phyloP scores from a whole-genome alignment of 23 tunicate genomes.

The Trididemnum clinides region DNA sequence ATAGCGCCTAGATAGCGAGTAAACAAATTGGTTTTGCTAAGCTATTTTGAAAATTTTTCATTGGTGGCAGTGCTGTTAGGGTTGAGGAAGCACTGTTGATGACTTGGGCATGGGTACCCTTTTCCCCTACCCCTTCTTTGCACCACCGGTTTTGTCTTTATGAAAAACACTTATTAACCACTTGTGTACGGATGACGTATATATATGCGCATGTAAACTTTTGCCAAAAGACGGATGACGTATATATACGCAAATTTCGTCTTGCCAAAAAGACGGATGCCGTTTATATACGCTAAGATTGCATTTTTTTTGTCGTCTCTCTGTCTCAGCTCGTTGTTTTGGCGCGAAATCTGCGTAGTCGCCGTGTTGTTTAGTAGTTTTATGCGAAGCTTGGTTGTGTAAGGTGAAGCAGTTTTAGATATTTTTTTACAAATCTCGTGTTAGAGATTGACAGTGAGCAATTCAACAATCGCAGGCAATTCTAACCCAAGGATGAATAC shows the following conservation, averaged over 20 bases:
- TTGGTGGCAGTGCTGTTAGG: too few species aligned
- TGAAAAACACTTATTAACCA: too few species aligned
- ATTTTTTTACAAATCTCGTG: slow-evolving; percentile 26
- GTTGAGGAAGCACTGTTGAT: too few species aligned
- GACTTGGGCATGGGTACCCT: too few species aligned
- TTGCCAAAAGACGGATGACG: neutral
- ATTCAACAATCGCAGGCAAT: slow-evolving; percentile 32
- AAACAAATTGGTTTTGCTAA: too few species aligned
- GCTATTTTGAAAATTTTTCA: too few species aligned
- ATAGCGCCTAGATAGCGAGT: too few species aligned
- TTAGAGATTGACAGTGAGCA: slow-evolving; percentile 34
- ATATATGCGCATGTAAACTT: neutral
- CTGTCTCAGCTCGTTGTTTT: slow-evolving; percentile 10
- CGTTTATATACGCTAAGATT: slow-evolving; percentile 22
- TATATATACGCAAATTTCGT: neutral
- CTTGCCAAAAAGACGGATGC: slow-evolving; percentile 10
- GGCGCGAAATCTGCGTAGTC: slow-evolving; percentile 21
- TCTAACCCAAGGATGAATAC: slow-evolving; percentile 30
- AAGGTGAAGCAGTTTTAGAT: slow-evolving; percentile 7
- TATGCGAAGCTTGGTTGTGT: slow-evolving; percentile 9
- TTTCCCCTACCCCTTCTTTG: too few species aligned
- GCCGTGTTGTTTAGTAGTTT: slow-evolving; percentile 13
- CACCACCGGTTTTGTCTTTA: too few species aligned
- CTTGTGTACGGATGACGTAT: slow-evolving; percentile 13
- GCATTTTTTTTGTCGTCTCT: slow-evolving; percentile 17